Evolutionary conservation across 2,888 invertebrate genomes (phyloP), one percentile per base, ranked within the genome.

Genomic region (Leptopilina myrica): DNA sequence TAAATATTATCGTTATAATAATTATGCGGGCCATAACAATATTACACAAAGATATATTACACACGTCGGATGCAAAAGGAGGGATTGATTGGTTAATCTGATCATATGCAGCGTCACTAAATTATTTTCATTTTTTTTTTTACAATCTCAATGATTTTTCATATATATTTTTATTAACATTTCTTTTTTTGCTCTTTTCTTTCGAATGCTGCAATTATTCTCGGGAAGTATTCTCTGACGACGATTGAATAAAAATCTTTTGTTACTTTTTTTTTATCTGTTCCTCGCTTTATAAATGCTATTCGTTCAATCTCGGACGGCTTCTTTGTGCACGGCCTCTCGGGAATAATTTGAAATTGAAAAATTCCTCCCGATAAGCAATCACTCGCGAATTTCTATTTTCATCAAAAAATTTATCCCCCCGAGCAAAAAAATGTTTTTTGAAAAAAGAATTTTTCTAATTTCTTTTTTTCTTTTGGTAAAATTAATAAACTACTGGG

Each of bases 41-140:
- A 46, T 64, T 77, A 78, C 49, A 75, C 46, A 59, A 69, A 75
- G 49, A 26, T 81, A 79, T 79, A 67, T 75, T 83, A 82, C 83
- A 83, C 76, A 64, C 62, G 69, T 81, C 56, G 66, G 66, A 78
- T 82, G 78, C 76, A 79, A 79, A 81, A 78, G 80, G 76, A 82
- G 78, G 81, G 82, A 83, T 78, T 79, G 79, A 79, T 80, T 80
- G 77, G 79, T 81, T 84, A 76, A 82, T 80, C 67, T 79, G 80
- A 78, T 82, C 77, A 62, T 49, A 49, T 76, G 77, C 77, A 80
- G 49, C 56, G 56, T 66, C 46, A 53, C 5, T 43, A 69, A 20
- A 9, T 20, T 49, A 9, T 64, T 69, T 62, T 79, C 56, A n/a
- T n/a, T n/a, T n/a, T 43, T 64, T 56, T 43, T 78, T 78, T 66